Conservation (phyloP, 2,888 invertebrate genomes). For the Chironomus tentans region DNA sequence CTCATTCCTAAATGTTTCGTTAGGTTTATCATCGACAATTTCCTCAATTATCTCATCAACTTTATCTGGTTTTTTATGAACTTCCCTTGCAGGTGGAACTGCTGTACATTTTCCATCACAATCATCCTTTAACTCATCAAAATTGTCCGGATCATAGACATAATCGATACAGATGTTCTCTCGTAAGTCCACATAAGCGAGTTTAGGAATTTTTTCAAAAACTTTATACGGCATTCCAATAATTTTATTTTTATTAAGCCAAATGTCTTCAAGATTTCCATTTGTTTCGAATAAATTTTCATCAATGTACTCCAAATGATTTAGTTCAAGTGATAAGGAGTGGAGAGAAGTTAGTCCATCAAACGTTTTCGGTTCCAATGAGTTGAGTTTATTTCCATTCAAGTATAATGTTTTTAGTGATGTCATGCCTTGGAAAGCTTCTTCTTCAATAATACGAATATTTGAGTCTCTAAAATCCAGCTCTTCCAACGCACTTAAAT, state of each 20-base stretch:
- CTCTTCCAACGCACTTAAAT: conserved; percentile 24
- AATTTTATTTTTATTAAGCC: conserved; percentile 4
- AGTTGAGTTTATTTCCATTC: conserved; percentile 27
- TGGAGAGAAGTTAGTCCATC: neutral
- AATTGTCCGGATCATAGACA: neutral
- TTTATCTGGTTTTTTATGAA: neutral
- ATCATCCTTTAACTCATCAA: neutral
- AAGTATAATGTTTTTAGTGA: conserved; percentile 27
- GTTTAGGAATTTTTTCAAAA: conserved; percentile 23
- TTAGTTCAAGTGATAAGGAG: neutral
- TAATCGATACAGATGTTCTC: conserved; percentile 20
- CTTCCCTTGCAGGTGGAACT: neutral
- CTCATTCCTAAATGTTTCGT: neutral
- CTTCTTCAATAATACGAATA: conserved; percentile 27
- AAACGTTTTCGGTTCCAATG: conserved; percentile 13
- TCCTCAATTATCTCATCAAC: neutral
- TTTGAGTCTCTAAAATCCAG: conserved; percentile 29
- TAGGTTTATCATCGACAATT: neutral
- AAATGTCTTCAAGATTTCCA: neutral
- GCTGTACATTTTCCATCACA: neutral
- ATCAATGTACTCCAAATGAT: conserved; percentile 12
- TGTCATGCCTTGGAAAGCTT: conserved; percentile 28
- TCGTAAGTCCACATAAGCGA: conserved; percentile 27
- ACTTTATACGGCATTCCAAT: neutral
- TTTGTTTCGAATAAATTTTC: conserved; percentile 16